Percentiles rank a stretch among this genome's conserved stretches.
Conservation (phyloP, 2,888 invertebrate genomes). For the Drosophila sordidula region DNA sequence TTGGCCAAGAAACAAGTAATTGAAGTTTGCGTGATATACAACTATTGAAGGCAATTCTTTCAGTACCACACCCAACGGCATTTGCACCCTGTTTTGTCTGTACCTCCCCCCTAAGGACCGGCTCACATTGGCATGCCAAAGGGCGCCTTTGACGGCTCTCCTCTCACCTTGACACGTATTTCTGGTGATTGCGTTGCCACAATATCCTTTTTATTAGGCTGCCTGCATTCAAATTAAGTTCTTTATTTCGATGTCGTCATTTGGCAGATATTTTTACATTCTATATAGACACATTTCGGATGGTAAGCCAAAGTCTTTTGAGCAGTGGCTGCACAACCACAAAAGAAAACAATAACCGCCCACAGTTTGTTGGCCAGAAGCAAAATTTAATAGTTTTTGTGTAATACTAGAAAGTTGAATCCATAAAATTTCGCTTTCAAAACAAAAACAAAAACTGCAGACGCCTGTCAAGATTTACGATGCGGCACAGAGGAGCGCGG, state of each 20-base stretch:
- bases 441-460: conserved; percentile 38
- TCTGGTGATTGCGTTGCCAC: conserved; percentile 6
- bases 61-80: conserved; percentile 16
- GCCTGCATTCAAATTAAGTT: conserved; percentile 25
- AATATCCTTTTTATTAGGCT: conserved; percentile 50
- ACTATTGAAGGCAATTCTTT: conserved; percentile 28
- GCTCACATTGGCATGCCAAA: conserved; percentile 21
- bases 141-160: conserved; percentile 19
- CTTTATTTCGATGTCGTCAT: conserved; percentile 53
- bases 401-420: conserved; percentile 64
- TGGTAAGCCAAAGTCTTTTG: conserved; percentile 27
- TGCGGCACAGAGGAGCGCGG: conserved; percentile 21
- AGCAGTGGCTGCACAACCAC: conserved; percentile 40
- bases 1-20: conserved; percentile 31
- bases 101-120: conserved; percentile 9
- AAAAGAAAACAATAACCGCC: conserved; percentile 67
- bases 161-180: conserved; percentile 58
- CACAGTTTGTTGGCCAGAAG: conserved; percentile 55
- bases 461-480: conserved; percentile 53
- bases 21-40: conserved; percentile 52
- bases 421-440: conserved; percentile 61
- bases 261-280: conserved; percentile 21
- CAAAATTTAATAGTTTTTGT: conserved; percentile 58
- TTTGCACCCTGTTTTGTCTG: conserved; percentile 17
- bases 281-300: conserved; percentile 14